Evolutionary conservation across 2,888 invertebrate species (phyloP).

Genomic region (Frankliniella fusca): DNA sequence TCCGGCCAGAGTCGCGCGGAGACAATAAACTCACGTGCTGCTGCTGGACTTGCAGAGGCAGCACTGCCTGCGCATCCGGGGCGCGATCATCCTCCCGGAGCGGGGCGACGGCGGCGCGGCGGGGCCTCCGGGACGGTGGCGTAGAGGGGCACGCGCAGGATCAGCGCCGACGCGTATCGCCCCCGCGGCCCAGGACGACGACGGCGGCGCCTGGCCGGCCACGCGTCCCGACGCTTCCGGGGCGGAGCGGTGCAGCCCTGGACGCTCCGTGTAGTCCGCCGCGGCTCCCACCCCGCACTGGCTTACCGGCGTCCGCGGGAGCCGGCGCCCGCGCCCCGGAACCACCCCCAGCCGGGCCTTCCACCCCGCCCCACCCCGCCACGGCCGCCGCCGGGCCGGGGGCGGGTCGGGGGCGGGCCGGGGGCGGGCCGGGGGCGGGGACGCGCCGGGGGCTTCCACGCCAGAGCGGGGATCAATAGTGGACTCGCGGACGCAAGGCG

Average conservation of each 20-base stretch:
- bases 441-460: not conserved
- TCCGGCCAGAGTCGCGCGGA: not conserved
- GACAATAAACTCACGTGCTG: not conserved
- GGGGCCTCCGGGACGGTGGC: not conserved
- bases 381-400: not conserved
- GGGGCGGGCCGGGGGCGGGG: not conserved
- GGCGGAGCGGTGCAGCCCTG: not conserved
- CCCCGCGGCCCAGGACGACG: too few relatives aligned
- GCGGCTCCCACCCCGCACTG: not conserved
- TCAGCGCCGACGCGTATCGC: not conserved
- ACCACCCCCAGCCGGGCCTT: not conserved
- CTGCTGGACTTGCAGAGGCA: conserved; percentile 3
- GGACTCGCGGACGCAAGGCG: not conserved
- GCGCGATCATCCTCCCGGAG: not conserved
- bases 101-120: not conserved
- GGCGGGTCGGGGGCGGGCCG: not conserved
- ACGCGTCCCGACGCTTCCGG: not conserved
- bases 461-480: not conserved
- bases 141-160: not conserved
- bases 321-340: not conserved
- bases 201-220: not conserved
- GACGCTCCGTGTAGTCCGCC: not conserved
- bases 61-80: not conserved
- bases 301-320: not conserved
- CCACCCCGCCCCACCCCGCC: not conserved